A percentile compares a stretch with the other conserved stretches of the same genome.
phyloP scores from a whole-genome alignment of 1,140 invertebrate genomes.

The Sarcophaga peregrina region DNA sequence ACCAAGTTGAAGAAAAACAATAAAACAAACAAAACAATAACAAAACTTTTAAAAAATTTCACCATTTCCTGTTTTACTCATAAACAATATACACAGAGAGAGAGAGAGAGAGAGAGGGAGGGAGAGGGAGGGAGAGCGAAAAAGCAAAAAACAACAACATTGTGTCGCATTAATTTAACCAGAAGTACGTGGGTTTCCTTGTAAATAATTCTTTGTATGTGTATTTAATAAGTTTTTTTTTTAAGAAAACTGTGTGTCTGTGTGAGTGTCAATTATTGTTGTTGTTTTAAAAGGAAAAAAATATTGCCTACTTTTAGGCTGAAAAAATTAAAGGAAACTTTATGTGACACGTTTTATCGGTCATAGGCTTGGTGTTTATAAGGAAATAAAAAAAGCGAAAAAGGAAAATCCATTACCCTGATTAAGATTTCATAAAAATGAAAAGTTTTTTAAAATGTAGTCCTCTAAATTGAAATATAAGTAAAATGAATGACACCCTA shows the following conservation, averaged over 20 bases:
- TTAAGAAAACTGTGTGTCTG: not conserved
- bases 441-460: too few species aligned
- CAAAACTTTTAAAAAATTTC: too few species aligned
- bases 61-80: conserved; percentile 1
- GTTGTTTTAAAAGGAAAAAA: not conserved
- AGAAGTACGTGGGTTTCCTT: not conserved
- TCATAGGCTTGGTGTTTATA: too few species aligned
- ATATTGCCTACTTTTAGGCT: not conserved
- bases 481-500: not conserved
- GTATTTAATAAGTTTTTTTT: not conserved
- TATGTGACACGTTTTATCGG: not conserved
- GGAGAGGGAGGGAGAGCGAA: not conserved
- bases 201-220: not conserved
- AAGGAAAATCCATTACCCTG: too few species aligned
- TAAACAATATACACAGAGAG: not conserved
- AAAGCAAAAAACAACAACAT: too few species aligned
- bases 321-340: not conserved
- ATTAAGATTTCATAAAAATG: too few species aligned
- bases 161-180: not conserved
- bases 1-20: too few species aligned
- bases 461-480: not conserved
- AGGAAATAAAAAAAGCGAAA: too few species aligned
- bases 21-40: too few species aligned
- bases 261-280: too few species aligned
- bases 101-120: not conserved